A percentile compares a stretch with the other conserved stretches of the same genome.
phyloP scores from a whole-genome alignment of 2,113 vertebrate genomes.

The Seriola quinqueradiata region DNA sequence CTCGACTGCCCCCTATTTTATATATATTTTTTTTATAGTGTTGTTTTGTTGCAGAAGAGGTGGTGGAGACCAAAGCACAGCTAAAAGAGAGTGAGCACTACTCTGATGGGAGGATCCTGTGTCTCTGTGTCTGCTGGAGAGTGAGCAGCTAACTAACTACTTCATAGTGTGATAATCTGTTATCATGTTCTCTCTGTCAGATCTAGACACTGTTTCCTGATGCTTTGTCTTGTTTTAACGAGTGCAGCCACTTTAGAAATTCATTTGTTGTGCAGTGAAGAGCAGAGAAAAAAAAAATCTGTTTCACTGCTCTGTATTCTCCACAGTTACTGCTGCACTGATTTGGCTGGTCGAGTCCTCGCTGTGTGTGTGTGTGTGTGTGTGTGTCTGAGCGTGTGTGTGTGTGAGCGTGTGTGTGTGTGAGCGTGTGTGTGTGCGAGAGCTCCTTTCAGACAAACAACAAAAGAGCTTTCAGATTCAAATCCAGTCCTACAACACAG shows the following conservation, averaged over 20 bases:
- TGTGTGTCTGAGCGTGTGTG: background rate
- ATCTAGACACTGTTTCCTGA: background rate
- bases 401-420: slow-evolving; percentile 27
- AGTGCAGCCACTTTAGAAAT: background rate
- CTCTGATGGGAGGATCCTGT: too few species aligned
- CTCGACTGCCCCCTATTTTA: too few species aligned
- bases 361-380: background rate
- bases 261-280: background rate
- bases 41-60: too few species aligned
- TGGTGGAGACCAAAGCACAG: too few species aligned
- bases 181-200: background rate
- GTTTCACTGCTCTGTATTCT: slow-evolving; percentile 21
- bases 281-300: background rate
- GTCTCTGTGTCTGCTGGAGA: too few species aligned
- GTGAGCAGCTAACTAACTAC: too few species aligned
- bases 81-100: too few species aligned
- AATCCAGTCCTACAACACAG: slow-evolving; percentile 40
- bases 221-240: background rate
- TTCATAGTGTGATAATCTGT: too few species aligned
- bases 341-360: slow-evolving; percentile 18
- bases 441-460: slow-evolving; percentile 58
- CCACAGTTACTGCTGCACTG: slow-evolving; percentile 10
- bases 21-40: too few species aligned
- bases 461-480: slow-evolving; percentile 67
- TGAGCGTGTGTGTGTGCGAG: slow-evolving; percentile 4